Evolutionary conservation across 2,888 invertebrate species (phyloP), one percentile per base, ranked within the genome.

Genomic region (Halocaridina rubra): DNA sequence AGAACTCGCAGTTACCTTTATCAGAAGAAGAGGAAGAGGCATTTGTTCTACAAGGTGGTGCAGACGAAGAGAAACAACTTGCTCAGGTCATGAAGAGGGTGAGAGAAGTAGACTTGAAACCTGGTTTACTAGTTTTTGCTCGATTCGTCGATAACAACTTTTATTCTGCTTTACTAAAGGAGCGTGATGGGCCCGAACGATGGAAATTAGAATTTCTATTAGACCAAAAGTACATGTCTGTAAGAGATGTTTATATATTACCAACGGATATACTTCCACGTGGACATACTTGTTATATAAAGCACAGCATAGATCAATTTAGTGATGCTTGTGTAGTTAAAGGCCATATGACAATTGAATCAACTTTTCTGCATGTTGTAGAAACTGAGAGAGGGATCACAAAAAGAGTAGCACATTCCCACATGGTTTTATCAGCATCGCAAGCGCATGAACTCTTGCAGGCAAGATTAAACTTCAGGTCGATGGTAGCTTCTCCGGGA

Each of bases 11-110:
- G 72, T 71, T 82, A 30, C 85, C 85, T 32, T 64, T 87, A 39
- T 85, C 87, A n/a, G 87, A 87, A 67, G 87, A 87, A 32, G 87
- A 87, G 61, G 85, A 87, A 46, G 87, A 87, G 61, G 81, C 67
- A 19, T 85, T 87, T 71, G 59, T 87, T 24, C 27, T 74, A 3
- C 79, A 59, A 33, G 67, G 69, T 3, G 75, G 81, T 13, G 69
- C 79, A 32, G 85, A 87, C 24, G 76, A 64, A 10, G 79, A 85
- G 69, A 67, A 71, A 61, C 87, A 87, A 33, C 33, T 78, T n/a
- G 85, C 76, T n/a, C 76, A 85, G 57, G 80, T 87, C 22, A 59
- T 82, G 8, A 87, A 67, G 24, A 39, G 80, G 24, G 85, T 87
- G 57, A 59, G 85, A 27, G 59, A 80, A 32, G 77, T 67, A n/a